phyloP scores from a whole-genome alignment of 2,888 invertebrate genomes.

The Volucella zonaria region DNA sequence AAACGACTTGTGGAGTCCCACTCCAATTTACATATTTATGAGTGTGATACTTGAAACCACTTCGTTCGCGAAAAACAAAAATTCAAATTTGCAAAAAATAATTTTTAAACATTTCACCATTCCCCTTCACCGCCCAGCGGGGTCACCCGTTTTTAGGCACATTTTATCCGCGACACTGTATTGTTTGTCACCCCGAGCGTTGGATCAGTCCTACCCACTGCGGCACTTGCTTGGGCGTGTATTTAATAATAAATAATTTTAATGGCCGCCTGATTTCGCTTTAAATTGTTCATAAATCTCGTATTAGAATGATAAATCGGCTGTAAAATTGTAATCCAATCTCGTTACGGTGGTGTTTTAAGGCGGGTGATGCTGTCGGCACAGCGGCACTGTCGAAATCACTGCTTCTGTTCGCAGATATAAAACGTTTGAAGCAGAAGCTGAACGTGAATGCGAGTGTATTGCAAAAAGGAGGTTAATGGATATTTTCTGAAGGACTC shows the following conservation, averaged over 20 bases:
- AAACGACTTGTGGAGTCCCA: constrained; percentile 43
- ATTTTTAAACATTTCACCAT: constrained; percentile 53
- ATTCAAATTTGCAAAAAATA: constrained; percentile 62
- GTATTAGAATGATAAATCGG: constrained; percentile 82
- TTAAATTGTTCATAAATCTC: constrained; percentile 79
- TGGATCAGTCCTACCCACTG: constrained; percentile 15
- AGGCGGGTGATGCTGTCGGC: constrained; percentile 10
- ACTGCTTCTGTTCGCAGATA: constrained; percentile 43
- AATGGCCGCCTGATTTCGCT: constrained; percentile 77
- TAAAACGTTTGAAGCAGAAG: constrained; percentile 10
- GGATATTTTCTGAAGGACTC: constrained; percentile 44
- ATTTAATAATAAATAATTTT: constrained; percentile 78
- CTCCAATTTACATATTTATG: constrained; percentile 69
- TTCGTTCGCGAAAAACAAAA: constrained; percentile 42
- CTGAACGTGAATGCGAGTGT: neutral
- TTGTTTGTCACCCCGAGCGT: constrained; percentile 15
- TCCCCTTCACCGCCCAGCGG: constrained; percentile 5
- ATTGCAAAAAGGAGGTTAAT: constrained; percentile 42
- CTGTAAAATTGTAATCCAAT: constrained; percentile 78
- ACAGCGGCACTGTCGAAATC: constrained; percentile 47
- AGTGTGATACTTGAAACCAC: constrained; percentile 56
- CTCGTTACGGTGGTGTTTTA: constrained; percentile 49
- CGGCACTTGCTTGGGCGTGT: constrained; percentile 61
- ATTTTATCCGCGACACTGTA: neutral
- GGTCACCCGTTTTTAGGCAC: neutral